Evolutionary conservation across 2,797 vertebrate genomes (phyloP).

Genomic region (Simalia tracyae): DNA sequence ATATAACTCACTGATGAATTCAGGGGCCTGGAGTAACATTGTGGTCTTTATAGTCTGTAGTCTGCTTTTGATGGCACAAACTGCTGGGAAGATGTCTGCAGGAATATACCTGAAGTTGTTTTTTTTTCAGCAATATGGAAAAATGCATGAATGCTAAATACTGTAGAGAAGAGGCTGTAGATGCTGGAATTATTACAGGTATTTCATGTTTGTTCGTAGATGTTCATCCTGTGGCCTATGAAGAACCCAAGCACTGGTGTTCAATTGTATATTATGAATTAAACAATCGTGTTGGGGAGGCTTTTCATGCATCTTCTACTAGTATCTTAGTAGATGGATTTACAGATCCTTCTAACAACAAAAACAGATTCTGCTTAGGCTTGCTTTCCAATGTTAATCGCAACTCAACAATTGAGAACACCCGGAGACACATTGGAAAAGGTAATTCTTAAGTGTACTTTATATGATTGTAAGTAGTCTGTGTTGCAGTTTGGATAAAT

Average conservation of each 20-base stretch:
- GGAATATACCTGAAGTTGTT: background rate
- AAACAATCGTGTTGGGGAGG: slow-evolving; percentile 94
- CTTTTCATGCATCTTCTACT: slow-evolving; percentile 93
- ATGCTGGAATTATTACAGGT: background rate
- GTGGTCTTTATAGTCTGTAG: background rate
- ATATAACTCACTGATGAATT: background rate
- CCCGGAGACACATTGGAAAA: slow-evolving; percentile 94
- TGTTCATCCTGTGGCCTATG: slow-evolving; percentile 94
- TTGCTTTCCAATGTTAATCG: slow-evolving; percentile 94
- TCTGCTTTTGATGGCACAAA: background rate
- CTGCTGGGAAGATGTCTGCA: background rate
- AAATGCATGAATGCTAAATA: background rate
- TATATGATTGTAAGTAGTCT: background rate
- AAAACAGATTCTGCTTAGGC: slow-evolving; percentile 96
- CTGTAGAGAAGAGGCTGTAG: background rate
- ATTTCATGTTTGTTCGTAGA: slow-evolving; percentile 74
- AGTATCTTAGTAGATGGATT: slow-evolving; percentile 95
- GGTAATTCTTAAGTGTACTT: slow-evolving; percentile 71
- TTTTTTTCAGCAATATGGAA: background rate
- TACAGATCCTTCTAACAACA: slow-evolving; percentile 96
- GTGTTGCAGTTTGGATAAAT: background rate
- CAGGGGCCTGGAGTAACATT: background rate
- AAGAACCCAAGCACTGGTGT: slow-evolving; percentile 97
- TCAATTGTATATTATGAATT: slow-evolving; percentile 97
- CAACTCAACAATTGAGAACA: slow-evolving; percentile 97